phyloP scores from a whole-genome alignment of 2,113 vertebrate genomes.

The Tachysurus vachellii region DNA sequence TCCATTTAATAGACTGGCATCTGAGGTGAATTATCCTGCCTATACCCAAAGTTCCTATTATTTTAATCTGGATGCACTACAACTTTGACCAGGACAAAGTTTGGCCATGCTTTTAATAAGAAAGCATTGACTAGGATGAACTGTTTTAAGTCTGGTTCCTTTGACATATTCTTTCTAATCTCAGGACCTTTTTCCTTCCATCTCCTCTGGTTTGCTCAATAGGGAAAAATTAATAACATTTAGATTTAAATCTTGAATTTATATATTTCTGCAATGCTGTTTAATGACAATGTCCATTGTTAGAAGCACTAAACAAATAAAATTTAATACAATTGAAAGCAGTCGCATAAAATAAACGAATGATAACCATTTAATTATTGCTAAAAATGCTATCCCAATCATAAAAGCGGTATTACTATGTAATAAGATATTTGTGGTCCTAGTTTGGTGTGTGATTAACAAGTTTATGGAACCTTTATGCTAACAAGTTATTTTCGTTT shows the following conservation, averaged over 20 bases:
- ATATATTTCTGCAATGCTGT: no score
- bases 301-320: no score
- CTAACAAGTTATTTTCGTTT: not conserved
- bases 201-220: no score
- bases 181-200: no score
- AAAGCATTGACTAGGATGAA: no score
- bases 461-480: not conserved
- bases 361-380: not conserved
- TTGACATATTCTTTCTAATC: no score
- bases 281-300: no score
- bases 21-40: not conserved
- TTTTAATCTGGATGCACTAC: not conserved
- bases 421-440: not conserved
- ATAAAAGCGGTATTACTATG: not conserved
- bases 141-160: no score
- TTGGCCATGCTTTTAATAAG: no score
- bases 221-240: no score
- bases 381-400: not conserved
- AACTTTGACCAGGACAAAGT: not conserved
- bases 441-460: not conserved
- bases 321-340: no score
- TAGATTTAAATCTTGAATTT: no score
- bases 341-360: not conserved
- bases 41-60: not conserved
- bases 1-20: not conserved